Base-by-base conservation (phyloP, 2,888 invertebrate species). In the Aporophyla lueneburgensis region DNA sequence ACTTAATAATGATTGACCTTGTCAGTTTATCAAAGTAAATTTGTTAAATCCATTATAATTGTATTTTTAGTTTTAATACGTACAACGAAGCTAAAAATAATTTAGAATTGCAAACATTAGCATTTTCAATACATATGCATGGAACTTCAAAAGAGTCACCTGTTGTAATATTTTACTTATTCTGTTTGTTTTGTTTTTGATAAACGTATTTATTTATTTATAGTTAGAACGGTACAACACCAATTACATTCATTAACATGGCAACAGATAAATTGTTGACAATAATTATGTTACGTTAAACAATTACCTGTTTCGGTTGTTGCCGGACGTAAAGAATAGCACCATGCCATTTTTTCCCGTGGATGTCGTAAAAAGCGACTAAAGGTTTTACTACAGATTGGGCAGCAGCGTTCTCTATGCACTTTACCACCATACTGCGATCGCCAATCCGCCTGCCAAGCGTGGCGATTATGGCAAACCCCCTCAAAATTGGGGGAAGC, bases 1-100 rank as follows among this genome's bases (percentile, higher is more conserved):
- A 16, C 51, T n/a, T n/a, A n/a, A n/a, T 75, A 51, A n/a, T 33
- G 46, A 14, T n/a, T 53, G n/a, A 73, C 63, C 62, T 76, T 76
- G 43, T 43, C 33, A 24, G 33, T 53, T n/a, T 53, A 12, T 14
- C 12, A 33, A 10, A 27, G 0, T 63, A 24, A 65, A 63, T 46
- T 46, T 24, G n/a, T 65, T 16, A 5, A 46, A 46, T 46, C 10
- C 1, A n/a, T 51, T 49, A 49, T 4, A 24, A 24, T 40, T n/a
- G 24, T 43, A n/a, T 3, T 14, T 49, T 71, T 74, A 74, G 1
- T 27, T 33, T 49, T 33, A 74, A 27, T 54, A 33, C 1, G 1
- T 33, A 49, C 5, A 33, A 69, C 14, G 33, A 1, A n/a, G n/a
- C 46, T 33, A 49, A 74, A 61, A 49, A 43, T 59, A 24, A 53